Percentiles rank a stretch among this genome's conserved stretches.
These are phyloP conservation scores for Trichogramma dendrolimi DNA, from an alignment of 2,888 invertebrate species.

Conservation along the genomic window DNA sequence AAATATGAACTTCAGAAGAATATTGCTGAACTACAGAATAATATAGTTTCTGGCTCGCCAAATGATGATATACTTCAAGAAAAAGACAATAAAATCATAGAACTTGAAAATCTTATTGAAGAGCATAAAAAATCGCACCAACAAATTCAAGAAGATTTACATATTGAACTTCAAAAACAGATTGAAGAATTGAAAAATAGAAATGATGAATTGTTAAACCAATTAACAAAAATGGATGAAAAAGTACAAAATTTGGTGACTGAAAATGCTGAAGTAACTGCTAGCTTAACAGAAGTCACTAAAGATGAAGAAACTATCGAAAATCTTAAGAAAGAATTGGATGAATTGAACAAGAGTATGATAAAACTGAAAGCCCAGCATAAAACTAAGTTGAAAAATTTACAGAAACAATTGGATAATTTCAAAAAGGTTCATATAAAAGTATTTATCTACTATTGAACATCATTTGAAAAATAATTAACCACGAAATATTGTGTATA, in stretches of 20 bases:
- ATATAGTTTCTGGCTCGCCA: slow-evolving; percentile 34
- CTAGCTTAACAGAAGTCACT: slow-evolving; percentile 30
- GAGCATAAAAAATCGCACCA: slow-evolving; percentile 46
- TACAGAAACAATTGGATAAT: slow-evolving; percentile 64
- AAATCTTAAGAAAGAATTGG: slow-evolving; percentile 67
- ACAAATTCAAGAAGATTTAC: slow-evolving; percentile 42
- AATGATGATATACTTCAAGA: slow-evolving; percentile 37
- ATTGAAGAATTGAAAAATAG: slow-evolving; percentile 36
- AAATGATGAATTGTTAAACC: slow-evolving; percentile 41
- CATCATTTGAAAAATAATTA: slow-evolving; percentile 1
- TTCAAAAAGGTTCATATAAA: slow-evolving; percentile 47
- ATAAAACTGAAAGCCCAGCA: slow-evolving; percentile 71
- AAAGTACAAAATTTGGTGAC: slow-evolving; percentile 39
- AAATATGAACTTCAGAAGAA: slow-evolving; percentile 45
- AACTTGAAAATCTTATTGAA: slow-evolving; percentile 50
- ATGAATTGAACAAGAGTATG: slow-evolving; percentile 71
- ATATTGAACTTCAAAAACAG: slow-evolving; percentile 40
- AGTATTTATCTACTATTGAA: not conserved
- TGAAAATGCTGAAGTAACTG: slow-evolving; percentile 29
- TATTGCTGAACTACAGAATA: slow-evolving; percentile 42
- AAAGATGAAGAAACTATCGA: slow-evolving; percentile 48
- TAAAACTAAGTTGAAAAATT: slow-evolving; percentile 69
- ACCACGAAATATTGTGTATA: slow-evolving; percentile 49
- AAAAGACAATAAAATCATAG: slow-evolving; percentile 51
- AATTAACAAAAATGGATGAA: slow-evolving; percentile 41